Percentiles rank a stretch among this genome's conserved stretches.
Conservation (phyloP, 2,113 vertebrate genomes). For the Oceanodroma tethys region DNA sequence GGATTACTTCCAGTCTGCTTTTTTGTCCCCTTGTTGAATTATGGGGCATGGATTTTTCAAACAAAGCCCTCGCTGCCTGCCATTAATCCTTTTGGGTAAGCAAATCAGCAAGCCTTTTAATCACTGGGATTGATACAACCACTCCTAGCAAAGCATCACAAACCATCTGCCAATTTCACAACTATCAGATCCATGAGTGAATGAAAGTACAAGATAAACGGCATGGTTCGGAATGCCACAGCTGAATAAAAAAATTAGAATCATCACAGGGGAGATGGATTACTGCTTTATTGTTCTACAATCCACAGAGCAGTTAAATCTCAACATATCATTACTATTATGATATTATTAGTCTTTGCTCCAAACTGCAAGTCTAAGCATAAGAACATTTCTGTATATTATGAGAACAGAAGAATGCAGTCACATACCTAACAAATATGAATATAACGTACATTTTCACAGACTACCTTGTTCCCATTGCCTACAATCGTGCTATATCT, state of each 20-base stretch:
- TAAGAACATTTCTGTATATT: not conserved
- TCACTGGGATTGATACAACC: conserved; percentile 50
- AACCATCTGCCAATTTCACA: conserved; percentile 59
- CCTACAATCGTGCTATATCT: not conserved
- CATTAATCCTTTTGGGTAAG: conserved; percentile 70
- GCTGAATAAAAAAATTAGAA: conserved; percentile 69
- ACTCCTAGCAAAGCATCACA: conserved; percentile 60
- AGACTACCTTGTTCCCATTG: not conserved
- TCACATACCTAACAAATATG: not conserved
- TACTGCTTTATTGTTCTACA: conserved; percentile 67
- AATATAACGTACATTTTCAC: not conserved
- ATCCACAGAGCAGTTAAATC: conserved; percentile 49
- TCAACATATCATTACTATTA: conserved; percentile 7
- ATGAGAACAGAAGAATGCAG: not conserved
- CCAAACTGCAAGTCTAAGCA: not conserved
- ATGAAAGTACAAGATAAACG: conserved; percentile 59
- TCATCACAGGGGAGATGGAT: conserved; percentile 40
- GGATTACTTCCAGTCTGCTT: conserved; percentile 58
- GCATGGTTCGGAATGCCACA: conserved; percentile 40
- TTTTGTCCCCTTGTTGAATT: conserved; percentile 56
- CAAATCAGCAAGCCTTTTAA: conserved; percentile 72
- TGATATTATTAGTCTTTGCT: not conserved
- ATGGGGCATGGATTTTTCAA: conserved; percentile 58
- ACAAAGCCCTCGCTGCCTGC: conserved; percentile 58
- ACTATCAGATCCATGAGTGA: conserved; percentile 49